Evolutionary conservation across 2,888 invertebrate genomes (phyloP).

Genomic region (Habrosyne pyritoides): DNA sequence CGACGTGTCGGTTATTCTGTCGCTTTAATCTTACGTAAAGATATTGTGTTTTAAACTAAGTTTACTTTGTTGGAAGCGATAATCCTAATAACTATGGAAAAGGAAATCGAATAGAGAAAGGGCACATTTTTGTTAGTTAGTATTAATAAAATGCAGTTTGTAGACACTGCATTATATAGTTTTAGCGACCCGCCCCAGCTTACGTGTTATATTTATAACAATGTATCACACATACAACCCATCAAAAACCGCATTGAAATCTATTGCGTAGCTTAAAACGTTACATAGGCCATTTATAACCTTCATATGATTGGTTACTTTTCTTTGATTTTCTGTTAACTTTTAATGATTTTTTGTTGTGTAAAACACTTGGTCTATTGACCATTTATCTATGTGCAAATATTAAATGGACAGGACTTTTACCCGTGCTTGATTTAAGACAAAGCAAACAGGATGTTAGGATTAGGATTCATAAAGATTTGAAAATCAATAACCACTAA

Average conservation of each 20-base stretch:
- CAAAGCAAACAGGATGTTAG: conserved; percentile 63
- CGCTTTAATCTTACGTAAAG: conserved; percentile 35
- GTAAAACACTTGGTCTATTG: no score
- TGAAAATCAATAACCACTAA: conserved; percentile 66
- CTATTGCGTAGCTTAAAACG: no score
- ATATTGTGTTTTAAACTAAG: conserved; percentile 44
- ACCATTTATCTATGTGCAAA: background rate
- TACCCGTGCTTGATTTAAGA: conserved; percentile 35
- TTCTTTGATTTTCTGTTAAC: no score
- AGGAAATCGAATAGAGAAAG: conserved; percentile 16
- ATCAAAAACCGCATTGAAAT: no score
- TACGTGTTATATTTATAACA: no score
- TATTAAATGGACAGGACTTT: conserved; percentile 15
- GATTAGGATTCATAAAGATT: conserved; percentile 47
- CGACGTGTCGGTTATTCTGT: conserved; percentile 41
- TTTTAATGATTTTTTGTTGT: no score
- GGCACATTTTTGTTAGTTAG: background rate
- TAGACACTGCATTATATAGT: no score
- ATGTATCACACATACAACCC: no score
- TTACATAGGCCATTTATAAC: no score
- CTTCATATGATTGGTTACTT: no score
- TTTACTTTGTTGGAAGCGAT: conserved; percentile 48
- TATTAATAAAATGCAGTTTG: background rate
- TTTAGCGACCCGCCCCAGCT: no score
- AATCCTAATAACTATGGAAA: conserved; percentile 44